These are phyloP conservation scores for Syrphus vitripennis DNA, from an alignment of 2,888 invertebrate genomes.

Conservation along the genomic window DNA sequence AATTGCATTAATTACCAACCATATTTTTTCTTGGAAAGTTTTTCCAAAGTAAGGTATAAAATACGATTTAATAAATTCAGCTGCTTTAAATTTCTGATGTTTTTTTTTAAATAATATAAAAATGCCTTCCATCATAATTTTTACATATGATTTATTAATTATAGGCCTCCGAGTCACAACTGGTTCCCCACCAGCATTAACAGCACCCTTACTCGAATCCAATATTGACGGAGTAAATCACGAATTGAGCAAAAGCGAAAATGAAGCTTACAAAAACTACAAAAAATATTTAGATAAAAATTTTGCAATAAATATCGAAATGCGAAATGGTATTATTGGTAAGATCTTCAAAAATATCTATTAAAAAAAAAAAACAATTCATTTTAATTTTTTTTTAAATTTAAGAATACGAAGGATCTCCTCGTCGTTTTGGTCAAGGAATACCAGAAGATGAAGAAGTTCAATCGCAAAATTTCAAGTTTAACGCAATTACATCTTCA, in stretches of 20 bases:
- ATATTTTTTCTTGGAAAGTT: too few species aligned
- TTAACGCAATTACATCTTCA: slow-evolving; percentile 83
- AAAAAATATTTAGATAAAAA: slow-evolving; percentile 77
- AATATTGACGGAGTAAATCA: slow-evolving; percentile 33
- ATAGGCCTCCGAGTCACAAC: slow-evolving; percentile 78
- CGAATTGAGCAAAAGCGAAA: slow-evolving; percentile 57
- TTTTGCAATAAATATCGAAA: slow-evolving; percentile 75
- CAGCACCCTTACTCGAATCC: slow-evolving; percentile 48
- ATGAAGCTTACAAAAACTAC: slow-evolving; percentile 68
- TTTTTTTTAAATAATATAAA: too few species aligned
- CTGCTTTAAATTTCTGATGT: too few species aligned
- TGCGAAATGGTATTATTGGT: slow-evolving; percentile 73
- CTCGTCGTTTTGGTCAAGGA: slow-evolving; percentile 90
- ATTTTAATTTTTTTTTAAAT: background rate
- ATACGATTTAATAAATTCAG: too few species aligned
- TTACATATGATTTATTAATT: background rate
- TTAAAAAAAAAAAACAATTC: background rate
- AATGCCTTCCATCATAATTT: too few species aligned
- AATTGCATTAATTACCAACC: too few species aligned
- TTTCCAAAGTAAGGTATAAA: too few species aligned
- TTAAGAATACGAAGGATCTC: slow-evolving; percentile 94
- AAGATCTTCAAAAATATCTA: background rate
- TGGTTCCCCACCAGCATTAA: slow-evolving; percentile 71
- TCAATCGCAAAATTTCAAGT: slow-evolving; percentile 76
- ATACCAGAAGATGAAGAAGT: slow-evolving; percentile 72